These are phyloP conservation scores for Clanis bilineata DNA, from an alignment of 2,888 invertebrate genomes.

Conservation along the genomic window DNA sequence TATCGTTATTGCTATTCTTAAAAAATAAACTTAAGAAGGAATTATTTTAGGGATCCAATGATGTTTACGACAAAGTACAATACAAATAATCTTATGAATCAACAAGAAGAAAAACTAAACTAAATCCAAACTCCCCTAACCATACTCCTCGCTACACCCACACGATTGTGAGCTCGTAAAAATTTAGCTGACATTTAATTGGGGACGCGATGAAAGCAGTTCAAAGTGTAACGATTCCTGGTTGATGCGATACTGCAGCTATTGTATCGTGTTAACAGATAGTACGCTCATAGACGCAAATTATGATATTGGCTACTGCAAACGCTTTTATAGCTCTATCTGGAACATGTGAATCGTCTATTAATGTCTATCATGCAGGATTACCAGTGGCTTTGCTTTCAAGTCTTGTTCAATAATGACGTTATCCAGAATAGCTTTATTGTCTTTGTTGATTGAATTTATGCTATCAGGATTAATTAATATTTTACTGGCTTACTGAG, in stretches of 20 bases:
- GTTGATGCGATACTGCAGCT: background rate
- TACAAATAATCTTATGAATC: background rate
- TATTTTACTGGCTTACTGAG: too few species aligned
- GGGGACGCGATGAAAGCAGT: background rate
- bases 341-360: background rate
- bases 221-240: conserved; percentile 3
- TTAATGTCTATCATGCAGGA: background rate
- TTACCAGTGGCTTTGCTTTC: background rate
- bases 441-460: background rate
- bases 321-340: conserved; percentile 2
- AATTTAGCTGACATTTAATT: conserved; percentile 8
- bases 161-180: background rate
- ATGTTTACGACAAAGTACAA: too few species aligned
- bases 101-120: background rate
- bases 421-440: background rate
- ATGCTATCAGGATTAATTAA: too few species aligned
- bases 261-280: background rate
- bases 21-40: too few species aligned
- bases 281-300: background rate
- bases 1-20: too few species aligned
- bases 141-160: background rate
- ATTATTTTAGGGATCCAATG: too few species aligned
- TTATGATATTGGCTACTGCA: background rate
- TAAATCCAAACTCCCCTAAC: background rate
- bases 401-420: background rate